phyloP scores from a whole-genome alignment of 2,888 invertebrate genomes.

The Limnephilus rhombicus region DNA sequence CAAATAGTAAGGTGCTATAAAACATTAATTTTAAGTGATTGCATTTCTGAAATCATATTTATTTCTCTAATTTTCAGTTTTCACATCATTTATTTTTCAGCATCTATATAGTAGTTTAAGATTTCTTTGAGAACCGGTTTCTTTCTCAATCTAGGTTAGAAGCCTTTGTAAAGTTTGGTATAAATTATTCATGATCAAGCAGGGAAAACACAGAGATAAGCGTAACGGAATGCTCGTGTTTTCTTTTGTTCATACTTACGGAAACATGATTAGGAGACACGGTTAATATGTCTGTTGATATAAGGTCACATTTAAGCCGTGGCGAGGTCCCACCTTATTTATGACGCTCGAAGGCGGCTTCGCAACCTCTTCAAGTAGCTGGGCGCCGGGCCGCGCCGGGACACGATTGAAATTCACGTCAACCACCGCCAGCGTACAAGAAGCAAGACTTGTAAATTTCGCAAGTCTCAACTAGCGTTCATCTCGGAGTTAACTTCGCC shows the following conservation, averaged over 20 bases:
- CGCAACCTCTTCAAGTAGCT: slow-evolving; percentile 16
- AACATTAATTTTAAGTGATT: background rate
- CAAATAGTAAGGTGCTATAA: background rate
- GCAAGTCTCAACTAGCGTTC: slow-evolving; percentile 63
- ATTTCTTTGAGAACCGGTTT: no score
- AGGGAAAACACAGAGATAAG: background rate
- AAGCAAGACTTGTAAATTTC: slow-evolving; percentile 65
- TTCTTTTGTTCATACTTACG: slow-evolving; percentile 29
- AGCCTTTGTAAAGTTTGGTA: background rate
- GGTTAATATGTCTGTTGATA: slow-evolving; percentile 31
- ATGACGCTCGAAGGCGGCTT: slow-evolving; percentile 19
- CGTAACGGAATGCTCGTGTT: background rate
- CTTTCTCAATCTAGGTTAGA: background rate
- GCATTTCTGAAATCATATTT: background rate
- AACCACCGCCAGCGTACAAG: slow-evolving; percentile 56
- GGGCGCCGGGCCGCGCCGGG: slow-evolving; percentile 33
- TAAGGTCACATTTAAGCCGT: slow-evolving; percentile 41
- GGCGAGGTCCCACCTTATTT: slow-evolving; percentile 48
- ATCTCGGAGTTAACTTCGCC: slow-evolving; percentile 64
- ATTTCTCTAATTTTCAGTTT: background rate
- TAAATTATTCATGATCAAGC: background rate
- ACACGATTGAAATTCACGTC: slow-evolving; percentile 66
- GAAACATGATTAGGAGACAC: slow-evolving; percentile 18
- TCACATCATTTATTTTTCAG: background rate
- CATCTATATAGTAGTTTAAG: background rate